Evolutionary conservation across 1,140 invertebrate genomes (phyloP).

Genomic region (Bombus ignitus): DNA sequence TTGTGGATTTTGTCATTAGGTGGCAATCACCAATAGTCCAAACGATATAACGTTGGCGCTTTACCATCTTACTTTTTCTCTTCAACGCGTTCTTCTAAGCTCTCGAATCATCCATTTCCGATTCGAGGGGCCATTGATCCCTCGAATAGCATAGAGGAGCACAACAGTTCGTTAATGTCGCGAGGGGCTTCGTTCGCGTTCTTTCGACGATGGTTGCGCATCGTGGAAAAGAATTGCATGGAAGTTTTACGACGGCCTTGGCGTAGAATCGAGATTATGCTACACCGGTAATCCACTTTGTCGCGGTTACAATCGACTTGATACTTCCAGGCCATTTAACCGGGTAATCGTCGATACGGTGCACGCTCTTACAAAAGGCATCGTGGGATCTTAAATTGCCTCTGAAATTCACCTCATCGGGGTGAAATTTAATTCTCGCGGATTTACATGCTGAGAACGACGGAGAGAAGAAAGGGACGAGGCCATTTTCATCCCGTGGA

Average conservation of each 20-base stretch:
- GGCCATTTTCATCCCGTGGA: background rate
- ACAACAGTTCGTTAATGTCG: background rate
- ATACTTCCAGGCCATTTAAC: constrained; percentile 57
- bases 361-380: constrained; percentile 46
- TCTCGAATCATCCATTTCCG: background rate
- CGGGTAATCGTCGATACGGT: constrained; percentile 58
- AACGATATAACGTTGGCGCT: background rate
- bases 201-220: background rate
- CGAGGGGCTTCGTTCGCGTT: too few relatives aligned
- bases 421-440: constrained; percentile 34
- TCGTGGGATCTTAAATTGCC: constrained; percentile 46
- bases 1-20: too few relatives aligned
- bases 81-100: background rate
- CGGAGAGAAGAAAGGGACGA: too few relatives aligned
- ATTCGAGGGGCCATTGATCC: background rate
- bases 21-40: background rate
- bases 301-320: constrained; percentile 57
- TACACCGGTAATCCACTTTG: constrained; percentile 59
- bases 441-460: constrained; percentile 25
- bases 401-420: constrained; percentile 39
- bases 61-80: background rate
- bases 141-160: background rate
- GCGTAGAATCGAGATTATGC: constrained; percentile 33
- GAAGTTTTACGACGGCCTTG: background rate
- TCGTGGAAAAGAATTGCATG: background rate